Evolutionary conservation across 2,797 vertebrate genomes (phyloP).

Genomic region (Mus caroli): DNA sequence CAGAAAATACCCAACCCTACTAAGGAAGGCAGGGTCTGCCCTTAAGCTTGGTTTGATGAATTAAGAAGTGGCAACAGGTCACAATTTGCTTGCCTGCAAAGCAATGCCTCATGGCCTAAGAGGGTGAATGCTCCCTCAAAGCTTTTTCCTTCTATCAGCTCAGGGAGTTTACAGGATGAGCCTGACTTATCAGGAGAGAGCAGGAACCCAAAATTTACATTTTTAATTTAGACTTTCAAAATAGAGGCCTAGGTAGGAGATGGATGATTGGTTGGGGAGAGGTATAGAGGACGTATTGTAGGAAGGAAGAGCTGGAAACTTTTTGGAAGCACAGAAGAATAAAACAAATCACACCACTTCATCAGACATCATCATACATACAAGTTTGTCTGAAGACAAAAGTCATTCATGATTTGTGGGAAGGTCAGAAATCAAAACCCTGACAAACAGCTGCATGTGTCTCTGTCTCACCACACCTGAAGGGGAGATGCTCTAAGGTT

Average conservation of each 20-base stretch:
- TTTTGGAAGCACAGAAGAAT: constrained; percentile 15
- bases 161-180: neutral
- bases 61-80: neutral
- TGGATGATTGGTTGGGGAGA: too few relatives aligned
- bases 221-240: neutral
- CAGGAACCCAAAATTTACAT: neutral
- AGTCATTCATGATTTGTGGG: neutral
- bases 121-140: neutral
- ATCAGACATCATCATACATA: neutral
- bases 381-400: constrained; percentile 59
- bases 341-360: constrained; percentile 22
- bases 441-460: neutral
- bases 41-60: neutral
- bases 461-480: neutral
- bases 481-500: too few relatives aligned
- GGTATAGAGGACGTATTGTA: neutral
- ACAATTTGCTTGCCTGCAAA: neutral
- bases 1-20: neutral
- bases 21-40: neutral
- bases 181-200: constrained; percentile 52
- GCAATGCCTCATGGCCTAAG: neutral
- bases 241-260: neutral
- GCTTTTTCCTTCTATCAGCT: neutral
- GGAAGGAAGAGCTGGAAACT: constrained; percentile 13
- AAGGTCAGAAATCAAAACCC: constrained; percentile 7